These are phyloP conservation scores for Lepas anatifera DNA, from an alignment of 2,888 invertebrate genomes.

Conservation along the genomic window DNA sequence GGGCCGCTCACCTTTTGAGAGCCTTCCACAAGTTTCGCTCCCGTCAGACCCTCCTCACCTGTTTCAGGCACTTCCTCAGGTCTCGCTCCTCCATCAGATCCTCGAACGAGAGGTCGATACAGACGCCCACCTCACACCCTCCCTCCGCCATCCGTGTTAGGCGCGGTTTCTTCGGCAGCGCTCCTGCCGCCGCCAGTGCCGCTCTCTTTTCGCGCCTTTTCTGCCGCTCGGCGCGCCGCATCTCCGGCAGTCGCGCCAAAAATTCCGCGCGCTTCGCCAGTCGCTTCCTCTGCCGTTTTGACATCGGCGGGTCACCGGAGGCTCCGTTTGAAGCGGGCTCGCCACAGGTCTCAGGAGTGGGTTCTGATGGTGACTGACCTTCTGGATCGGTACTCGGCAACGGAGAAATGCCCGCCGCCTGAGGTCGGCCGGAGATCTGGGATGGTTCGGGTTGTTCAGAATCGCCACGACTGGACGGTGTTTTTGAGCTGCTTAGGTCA, in stretches of 20 bases:
- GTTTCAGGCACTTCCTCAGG: slow-evolving; percentile 16
- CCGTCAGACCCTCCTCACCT: neutral
- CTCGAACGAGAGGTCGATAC: slow-evolving; percentile 84
- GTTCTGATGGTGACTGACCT: no score
- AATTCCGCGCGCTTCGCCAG: slow-evolving; percentile 9
- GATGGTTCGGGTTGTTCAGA: no score
- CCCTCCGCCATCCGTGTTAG: neutral
- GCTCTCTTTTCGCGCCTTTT: neutral
- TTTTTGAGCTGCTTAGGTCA: no score
- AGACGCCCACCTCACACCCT: slow-evolving; percentile 37
- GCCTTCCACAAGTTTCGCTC: no score
- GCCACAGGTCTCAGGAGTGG: no score
- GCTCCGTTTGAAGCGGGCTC: no score
- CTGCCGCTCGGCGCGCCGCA: neutral
- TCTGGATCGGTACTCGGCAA: no score
- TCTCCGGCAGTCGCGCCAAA: neutral
- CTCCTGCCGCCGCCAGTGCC: neutral
- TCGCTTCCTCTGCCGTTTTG: slow-evolving; percentile 14
- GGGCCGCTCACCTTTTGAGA: no score
- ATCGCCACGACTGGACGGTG: no score
- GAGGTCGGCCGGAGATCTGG: no score
- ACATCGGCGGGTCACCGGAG: neutral
- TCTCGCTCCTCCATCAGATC: slow-evolving; percentile 72
- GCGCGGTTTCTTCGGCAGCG: neutral
- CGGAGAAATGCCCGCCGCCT: no score